Percentiles rank a stretch among this genome's conserved stretches.
phyloP scores from a whole-genome alignment of 2,888 invertebrate genomes.

The Lymantria monacha region DNA sequence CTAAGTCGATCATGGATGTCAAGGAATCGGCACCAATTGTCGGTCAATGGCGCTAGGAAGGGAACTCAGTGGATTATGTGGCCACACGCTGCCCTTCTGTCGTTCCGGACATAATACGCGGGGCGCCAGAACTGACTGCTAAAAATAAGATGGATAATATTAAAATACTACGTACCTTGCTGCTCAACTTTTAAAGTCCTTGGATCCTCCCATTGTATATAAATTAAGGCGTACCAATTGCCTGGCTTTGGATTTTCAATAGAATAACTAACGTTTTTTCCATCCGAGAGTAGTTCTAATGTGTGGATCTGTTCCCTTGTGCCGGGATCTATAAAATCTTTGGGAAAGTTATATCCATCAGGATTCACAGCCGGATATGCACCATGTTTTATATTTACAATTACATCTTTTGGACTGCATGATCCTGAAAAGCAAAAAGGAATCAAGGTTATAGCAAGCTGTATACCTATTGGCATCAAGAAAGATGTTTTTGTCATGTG shows the following conservation, averaged over 20 bases:
- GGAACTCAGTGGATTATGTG: too few relatives aligned
- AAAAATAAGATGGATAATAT: too few relatives aligned
- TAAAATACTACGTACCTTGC: constrained; percentile 84
- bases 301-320: constrained; percentile 76
- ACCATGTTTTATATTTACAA: constrained; percentile 89
- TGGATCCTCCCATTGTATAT: constrained; percentile 89
- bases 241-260: constrained; percentile 87
- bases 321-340: constrained; percentile 79
- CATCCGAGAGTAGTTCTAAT: constrained; percentile 84
- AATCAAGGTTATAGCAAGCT: too few relatives aligned
- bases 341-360: constrained; percentile 89
- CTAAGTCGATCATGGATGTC: too few relatives aligned
- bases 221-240: constrained; percentile 90
- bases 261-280: constrained; percentile 80
- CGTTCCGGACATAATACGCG: too few relatives aligned
- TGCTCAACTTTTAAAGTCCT: constrained; percentile 87
- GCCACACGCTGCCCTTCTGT: too few relatives aligned
- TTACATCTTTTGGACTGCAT: constrained; percentile 84
- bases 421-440: constrained; percentile 64
- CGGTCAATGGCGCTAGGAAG: too few relatives aligned
- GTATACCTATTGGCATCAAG: too few relatives aligned
- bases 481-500: too few relatives aligned
- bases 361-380: constrained; percentile 92
- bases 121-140: too few relatives aligned
- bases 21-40: too few relatives aligned